phyloP scores from a whole-genome alignment of 1,140 invertebrate species.

The Cheumatopsyche charites region DNA sequence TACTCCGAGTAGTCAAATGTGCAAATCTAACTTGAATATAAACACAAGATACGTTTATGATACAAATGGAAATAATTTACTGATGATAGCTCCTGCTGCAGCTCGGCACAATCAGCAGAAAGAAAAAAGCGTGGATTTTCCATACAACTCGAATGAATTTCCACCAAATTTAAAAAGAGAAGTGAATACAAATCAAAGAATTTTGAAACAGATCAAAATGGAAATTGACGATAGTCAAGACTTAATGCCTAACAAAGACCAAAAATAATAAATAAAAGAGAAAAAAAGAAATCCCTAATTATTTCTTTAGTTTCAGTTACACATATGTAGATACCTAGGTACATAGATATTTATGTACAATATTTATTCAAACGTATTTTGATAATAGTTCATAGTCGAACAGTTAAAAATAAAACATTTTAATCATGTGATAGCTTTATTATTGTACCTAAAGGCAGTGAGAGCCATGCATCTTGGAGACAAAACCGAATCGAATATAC shows the following conservation, averaged over 20 bases:
- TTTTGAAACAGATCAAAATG: slow-evolving; percentile 41
- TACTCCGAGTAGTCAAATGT: slow-evolving; percentile 37
- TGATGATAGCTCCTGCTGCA: slow-evolving; percentile 66
- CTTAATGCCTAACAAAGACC: slow-evolving; percentile 33
- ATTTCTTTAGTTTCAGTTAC: too few relatives aligned
- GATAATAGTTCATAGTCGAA: too few relatives aligned
- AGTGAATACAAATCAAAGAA: slow-evolving; percentile 25
- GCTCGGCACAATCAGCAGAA: slow-evolving; percentile 48
- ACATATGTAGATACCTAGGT: too few relatives aligned
- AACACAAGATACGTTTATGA: slow-evolving; percentile 57
- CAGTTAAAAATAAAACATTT: too few relatives aligned
- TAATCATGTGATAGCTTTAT: too few relatives aligned
- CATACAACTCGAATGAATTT: slow-evolving; percentile 30
- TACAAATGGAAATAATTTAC: slow-evolving; percentile 68
- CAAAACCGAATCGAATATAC: slow-evolving; percentile 76
- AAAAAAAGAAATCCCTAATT: too few relatives aligned
- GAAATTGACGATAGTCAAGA: slow-evolving; percentile 43
- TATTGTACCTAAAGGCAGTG: slow-evolving; percentile 56
- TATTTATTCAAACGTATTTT: too few relatives aligned
- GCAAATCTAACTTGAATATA: slow-evolving; percentile 38
- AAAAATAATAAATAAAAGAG: slow-evolving; percentile 1
- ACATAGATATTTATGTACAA: too few relatives aligned
- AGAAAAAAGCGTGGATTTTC: slow-evolving; percentile 38
- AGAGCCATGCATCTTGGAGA: slow-evolving; percentile 80
- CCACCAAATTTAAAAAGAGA: slow-evolving; percentile 38